Conservation (phyloP, 1,140 invertebrate species). For the Pseudomyrmex flavicornis region DNA sequence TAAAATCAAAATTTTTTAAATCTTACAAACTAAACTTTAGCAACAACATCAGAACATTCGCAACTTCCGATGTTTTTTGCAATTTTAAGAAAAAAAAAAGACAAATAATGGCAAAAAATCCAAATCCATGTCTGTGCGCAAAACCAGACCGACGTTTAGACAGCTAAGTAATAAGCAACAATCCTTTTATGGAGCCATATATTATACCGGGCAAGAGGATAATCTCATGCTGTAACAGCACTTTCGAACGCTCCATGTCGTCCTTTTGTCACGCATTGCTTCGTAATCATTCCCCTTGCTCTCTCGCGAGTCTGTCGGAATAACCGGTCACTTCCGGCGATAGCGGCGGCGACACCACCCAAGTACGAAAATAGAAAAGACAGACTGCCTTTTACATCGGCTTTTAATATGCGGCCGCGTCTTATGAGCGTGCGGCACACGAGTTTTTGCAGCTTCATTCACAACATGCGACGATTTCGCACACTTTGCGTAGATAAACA, state of each 20-base stretch:
- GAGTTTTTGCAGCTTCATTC: slow-evolving; percentile 22
- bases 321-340: slow-evolving; percentile 71
- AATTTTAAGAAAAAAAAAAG: slow-evolving; percentile 3
- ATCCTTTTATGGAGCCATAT: slow-evolving; percentile 44
- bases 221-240: slow-evolving; percentile 43
- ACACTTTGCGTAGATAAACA: too few relatives aligned
- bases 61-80: too few relatives aligned
- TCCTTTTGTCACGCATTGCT: slow-evolving; percentile 54
- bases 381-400: neutral
- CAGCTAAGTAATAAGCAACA: slow-evolving; percentile 40
- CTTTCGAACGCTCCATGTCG: slow-evolving; percentile 45
- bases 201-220: slow-evolving; percentile 34
- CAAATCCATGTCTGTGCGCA: neutral
- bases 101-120: neutral
- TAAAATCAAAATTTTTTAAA: too few relatives aligned
- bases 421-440: slow-evolving; percentile 24
- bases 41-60: too few relatives aligned
- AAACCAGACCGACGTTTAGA: slow-evolving; percentile 23
- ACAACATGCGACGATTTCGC: too few relatives aligned
- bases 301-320: slow-evolving; percentile 49
- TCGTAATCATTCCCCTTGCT: slow-evolving; percentile 54
- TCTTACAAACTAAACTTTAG: too few relatives aligned
- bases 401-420: slow-evolving; percentile 36
- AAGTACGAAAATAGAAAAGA: slow-evolving; percentile 52
- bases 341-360: slow-evolving; percentile 52